These are phyloP conservation scores for Pipa parva DNA, from an alignment of 2,113 vertebrate genomes.

Conservation along the genomic window DNA sequence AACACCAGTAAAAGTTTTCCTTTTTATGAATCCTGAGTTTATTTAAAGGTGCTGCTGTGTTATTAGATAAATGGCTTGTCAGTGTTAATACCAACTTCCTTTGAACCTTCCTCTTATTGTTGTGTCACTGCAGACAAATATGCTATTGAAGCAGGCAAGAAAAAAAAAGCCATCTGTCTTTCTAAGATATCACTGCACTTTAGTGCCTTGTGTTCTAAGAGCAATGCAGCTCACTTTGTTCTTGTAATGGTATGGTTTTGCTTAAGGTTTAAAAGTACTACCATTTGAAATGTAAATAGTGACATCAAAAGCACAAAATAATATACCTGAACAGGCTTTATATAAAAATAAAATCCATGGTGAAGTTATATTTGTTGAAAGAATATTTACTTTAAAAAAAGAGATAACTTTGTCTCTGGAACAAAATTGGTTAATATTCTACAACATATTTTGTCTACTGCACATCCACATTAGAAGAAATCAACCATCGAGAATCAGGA, in stretches of 20 bases:
- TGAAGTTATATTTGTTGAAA: too few relatives aligned
- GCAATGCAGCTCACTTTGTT: background rate
- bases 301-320: background rate
- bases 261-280: background rate
- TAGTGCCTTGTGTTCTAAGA: background rate
- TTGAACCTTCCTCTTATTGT: constrained; percentile 2
- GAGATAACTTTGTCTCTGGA: too few relatives aligned
- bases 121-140: background rate
- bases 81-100: constrained; percentile 2
- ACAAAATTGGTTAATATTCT: too few relatives aligned
- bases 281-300: background rate
- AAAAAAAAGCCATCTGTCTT: background rate
- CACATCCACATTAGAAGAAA: too few relatives aligned
- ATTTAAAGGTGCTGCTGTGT: background rate
- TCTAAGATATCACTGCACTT: background rate
- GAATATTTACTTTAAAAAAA: too few relatives aligned
- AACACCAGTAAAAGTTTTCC: too few relatives aligned
- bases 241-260: background rate
- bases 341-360: too few relatives aligned
- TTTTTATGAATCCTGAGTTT: background rate
- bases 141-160: background rate
- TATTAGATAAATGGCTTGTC: constrained; percentile 6
- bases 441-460: too few relatives aligned
- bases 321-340: background rate
- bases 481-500: too few relatives aligned